These are phyloP conservation scores for Ooceraea biroi DNA, from an alignment of 1,140 invertebrate species.

Conservation along the genomic window DNA sequence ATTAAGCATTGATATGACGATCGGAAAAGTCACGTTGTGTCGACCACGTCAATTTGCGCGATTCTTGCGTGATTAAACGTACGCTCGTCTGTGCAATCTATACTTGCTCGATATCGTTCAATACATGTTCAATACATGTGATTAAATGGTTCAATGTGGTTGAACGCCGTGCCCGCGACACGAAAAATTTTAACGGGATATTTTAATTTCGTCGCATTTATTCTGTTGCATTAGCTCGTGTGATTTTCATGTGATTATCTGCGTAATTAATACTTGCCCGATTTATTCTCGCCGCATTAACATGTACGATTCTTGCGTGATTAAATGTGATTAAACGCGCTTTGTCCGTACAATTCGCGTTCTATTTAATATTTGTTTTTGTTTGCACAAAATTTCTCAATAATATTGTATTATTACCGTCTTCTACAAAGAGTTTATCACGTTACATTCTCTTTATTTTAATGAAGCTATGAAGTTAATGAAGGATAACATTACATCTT, in stretches of 20 bases:
- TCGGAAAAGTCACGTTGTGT: not conserved
- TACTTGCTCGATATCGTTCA: slow-evolving; percentile 23
- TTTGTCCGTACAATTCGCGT: slow-evolving; percentile 13
- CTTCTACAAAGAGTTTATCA: not conserved
- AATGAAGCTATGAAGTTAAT: not conserved
- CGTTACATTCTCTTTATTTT: not conserved
- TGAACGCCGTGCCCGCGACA: slow-evolving; percentile 8
- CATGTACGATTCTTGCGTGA: slow-evolving; percentile 33
- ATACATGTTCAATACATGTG: slow-evolving; percentile 3
- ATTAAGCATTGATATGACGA: slow-evolving; percentile 23
- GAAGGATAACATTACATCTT: not conserved
- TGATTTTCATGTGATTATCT: slow-evolving; percentile 45
- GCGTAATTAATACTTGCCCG: slow-evolving; percentile 38
- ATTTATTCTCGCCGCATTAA: slow-evolving; percentile 40
- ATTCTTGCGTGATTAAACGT: slow-evolving; percentile 41
- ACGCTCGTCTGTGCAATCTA: slow-evolving; percentile 16
- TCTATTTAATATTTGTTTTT: not conserved
- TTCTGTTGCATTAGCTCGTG: slow-evolving; percentile 21
- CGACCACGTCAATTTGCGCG: slow-evolving; percentile 23
- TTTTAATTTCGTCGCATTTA: slow-evolving; percentile 34
- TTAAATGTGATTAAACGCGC: slow-evolving; percentile 39
- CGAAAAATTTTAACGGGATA: slow-evolving; percentile 29
- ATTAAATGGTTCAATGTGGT: slow-evolving; percentile 27
- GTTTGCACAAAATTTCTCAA: slow-evolving; percentile 22
- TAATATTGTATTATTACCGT: slow-evolving; percentile 31